Evolutionary conservation across 2,888 invertebrate genomes (phyloP).

Genomic region (Leucania comma): DNA sequence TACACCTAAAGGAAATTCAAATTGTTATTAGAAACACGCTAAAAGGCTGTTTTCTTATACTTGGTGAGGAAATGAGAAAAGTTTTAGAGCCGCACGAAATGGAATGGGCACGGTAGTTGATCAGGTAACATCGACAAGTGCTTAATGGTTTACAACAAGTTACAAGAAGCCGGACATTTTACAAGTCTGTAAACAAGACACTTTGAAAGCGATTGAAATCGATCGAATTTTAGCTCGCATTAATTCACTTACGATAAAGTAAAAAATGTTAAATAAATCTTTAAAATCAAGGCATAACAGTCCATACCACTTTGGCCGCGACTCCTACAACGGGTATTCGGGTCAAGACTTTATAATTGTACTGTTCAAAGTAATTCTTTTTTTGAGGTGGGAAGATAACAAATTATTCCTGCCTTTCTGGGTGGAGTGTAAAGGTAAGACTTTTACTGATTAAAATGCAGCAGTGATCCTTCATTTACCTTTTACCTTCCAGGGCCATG

Average conservation of each 20-base stretch:
- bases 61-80: constrained; percentile 57
- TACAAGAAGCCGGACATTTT: constrained; percentile 1
- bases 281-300: too few species aligned
- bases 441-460: too few species aligned
- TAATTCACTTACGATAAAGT: too few species aligned
- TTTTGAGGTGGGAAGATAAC: neutral
- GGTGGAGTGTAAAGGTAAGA: too few species aligned
- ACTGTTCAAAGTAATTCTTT: too few species aligned
- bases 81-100: constrained; percentile 31
- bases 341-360: too few species aligned
- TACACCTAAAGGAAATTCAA: constrained; percentile 45
- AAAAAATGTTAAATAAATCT: too few species aligned
- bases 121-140: constrained; percentile 27
- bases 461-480: too few species aligned
- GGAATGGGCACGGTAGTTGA: constrained; percentile 18
- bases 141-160: constrained; percentile 25
- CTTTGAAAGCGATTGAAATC: neutral
- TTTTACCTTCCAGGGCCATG: too few species aligned
- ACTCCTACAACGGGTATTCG: too few species aligned
- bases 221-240: too few species aligned
- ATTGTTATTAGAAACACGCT: constrained; percentile 59
- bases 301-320: too few species aligned
- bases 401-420: neutral
- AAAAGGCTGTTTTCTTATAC: constrained; percentile 47
- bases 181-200: constrained; percentile 2